phyloP scores from a whole-genome alignment of 2,797 vertebrate species.

The Pseudochirops cupreus region DNA sequence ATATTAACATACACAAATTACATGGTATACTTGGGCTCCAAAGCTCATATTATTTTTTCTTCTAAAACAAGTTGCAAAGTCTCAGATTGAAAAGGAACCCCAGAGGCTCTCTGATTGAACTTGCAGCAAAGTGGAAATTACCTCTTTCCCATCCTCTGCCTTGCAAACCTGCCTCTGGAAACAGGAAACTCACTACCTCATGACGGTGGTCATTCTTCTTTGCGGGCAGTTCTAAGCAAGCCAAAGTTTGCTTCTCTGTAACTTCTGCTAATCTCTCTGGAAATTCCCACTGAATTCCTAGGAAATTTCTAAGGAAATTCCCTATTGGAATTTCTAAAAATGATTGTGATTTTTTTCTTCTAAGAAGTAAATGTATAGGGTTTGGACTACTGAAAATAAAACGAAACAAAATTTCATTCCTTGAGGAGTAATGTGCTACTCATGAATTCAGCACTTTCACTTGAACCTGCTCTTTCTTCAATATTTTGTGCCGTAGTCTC shows the following conservation, averaged over 20 bases:
- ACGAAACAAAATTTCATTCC: neutral
- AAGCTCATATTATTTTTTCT: slow-evolving; percentile 58
- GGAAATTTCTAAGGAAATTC: slow-evolving; percentile 24
- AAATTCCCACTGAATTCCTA: neutral
- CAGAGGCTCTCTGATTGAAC: neutral
- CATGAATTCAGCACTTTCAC: slow-evolving; percentile 36
- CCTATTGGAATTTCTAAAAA: slow-evolving; percentile 36
- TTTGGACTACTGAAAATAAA: neutral
- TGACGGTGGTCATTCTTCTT: neutral
- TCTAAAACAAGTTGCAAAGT: neutral
- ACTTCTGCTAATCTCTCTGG: slow-evolving; percentile 27
- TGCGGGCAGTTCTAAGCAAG: neutral
- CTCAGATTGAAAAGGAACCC: neutral
- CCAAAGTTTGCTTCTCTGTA: neutral
- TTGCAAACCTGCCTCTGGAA: neutral
- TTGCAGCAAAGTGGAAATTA: neutral
- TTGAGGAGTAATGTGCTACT: slow-evolving; percentile 49
- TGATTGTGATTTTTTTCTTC: neutral
- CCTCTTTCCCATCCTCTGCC: neutral
- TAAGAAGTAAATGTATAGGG: slow-evolving; percentile 55
- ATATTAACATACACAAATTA: too few species aligned
- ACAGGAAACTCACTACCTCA: neutral
- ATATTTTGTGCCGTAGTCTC: neutral
- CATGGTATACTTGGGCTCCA: slow-evolving; percentile 32
- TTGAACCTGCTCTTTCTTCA: neutral